These are phyloP conservation scores for Phenganax marumi DNA, from an alignment of 92 coral and sea anemone genomes.

Conservation along the genomic window DNA sequence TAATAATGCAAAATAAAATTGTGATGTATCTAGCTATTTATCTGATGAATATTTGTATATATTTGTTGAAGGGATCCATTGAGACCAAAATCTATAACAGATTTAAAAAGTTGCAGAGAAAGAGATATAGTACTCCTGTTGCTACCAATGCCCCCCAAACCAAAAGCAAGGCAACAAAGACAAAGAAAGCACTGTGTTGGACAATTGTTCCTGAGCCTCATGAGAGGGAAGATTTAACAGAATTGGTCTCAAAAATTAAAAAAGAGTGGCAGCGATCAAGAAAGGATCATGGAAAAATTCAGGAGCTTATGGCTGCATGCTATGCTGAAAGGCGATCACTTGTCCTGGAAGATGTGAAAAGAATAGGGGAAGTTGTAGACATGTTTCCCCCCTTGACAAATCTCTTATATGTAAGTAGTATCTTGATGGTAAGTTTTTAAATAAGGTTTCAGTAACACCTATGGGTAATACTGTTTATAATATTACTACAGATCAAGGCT, in stretches of 20 bases:
- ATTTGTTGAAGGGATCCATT: not conserved
- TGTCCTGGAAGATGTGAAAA: too few relatives aligned
- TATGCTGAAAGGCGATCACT: not conserved
- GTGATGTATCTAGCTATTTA: too few relatives aligned
- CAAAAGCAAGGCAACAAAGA: not conserved
- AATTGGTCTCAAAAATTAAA: not conserved
- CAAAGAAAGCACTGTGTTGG: not conserved
- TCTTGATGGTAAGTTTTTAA: too few relatives aligned
- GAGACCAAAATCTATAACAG: not conserved
- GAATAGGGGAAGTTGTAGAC: too few relatives aligned
- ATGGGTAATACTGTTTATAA: too few relatives aligned
- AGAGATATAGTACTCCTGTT: not conserved
- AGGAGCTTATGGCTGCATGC: not conserved
- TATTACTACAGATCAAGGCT: too few relatives aligned
- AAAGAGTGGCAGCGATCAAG: constrained; percentile 1
- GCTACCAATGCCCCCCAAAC: not conserved
- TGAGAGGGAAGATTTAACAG: not conserved
- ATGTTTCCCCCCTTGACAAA: too few relatives aligned
- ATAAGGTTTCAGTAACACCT: too few relatives aligned
- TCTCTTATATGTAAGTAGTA: too few relatives aligned
- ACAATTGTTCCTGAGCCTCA: not conserved
- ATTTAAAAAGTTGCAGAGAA: not conserved
- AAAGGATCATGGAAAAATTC: not conserved
- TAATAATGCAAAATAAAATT: too few relatives aligned
- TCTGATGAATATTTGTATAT: too few relatives aligned